Evolutionary conservation across 1,140 invertebrate species (phyloP).

Genomic region (Thaumatotibia leucotreta): DNA sequence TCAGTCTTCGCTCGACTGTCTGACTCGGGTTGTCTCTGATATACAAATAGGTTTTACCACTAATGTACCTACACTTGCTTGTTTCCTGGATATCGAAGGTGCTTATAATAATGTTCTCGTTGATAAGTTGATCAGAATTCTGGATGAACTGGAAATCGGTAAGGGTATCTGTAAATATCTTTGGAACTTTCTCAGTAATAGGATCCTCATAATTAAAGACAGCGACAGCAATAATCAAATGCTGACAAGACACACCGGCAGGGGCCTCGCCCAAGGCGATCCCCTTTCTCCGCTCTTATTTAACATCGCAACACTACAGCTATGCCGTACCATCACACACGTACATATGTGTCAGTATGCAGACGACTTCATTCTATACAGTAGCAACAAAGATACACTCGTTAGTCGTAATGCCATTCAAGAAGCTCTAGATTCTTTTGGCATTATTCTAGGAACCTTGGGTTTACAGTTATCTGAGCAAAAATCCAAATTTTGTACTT

Average conservation of each 20-base stretch:
- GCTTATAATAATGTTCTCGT: constrained; percentile 19
- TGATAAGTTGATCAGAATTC: background rate
- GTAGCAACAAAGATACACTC: background rate
- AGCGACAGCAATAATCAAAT: background rate
- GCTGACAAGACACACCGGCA: constrained; percentile 13
- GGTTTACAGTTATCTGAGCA: background rate
- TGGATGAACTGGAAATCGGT: background rate
- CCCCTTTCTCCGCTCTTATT: background rate
- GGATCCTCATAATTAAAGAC: background rate
- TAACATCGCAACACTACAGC: background rate
- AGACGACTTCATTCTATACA: background rate
- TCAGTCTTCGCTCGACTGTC: constrained; percentile 14
- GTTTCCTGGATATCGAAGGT: constrained; percentile 17
- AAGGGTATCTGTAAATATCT: background rate
- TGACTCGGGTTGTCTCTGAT: background rate
- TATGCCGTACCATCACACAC: background rate
- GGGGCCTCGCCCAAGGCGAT: background rate
- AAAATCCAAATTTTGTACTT: background rate
- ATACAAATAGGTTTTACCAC: constrained; percentile 17
- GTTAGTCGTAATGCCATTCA: background rate
- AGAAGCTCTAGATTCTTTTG: background rate
- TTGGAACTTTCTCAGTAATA: constrained; percentile 10
- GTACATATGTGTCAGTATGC: background rate
- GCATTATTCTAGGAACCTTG: background rate
- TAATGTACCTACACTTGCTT: background rate